Conservation (phyloP, 2,797 vertebrate species). For the Dromococcyx pavoninus region DNA sequence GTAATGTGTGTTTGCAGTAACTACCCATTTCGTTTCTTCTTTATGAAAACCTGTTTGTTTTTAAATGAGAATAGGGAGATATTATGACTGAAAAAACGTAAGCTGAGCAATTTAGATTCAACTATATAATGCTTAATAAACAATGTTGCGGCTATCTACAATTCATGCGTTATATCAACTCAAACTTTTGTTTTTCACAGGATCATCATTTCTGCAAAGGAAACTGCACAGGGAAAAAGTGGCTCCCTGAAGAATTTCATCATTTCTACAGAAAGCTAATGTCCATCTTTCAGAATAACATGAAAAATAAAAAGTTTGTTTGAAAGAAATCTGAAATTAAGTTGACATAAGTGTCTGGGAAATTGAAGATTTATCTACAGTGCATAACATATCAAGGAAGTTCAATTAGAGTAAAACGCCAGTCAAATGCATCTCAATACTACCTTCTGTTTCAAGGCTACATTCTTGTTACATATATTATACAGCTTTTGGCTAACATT, state of each 20-base stretch:
- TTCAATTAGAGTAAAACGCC: background rate
- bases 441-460: background rate
- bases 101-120: background rate
- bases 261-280: background rate
- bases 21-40: background rate
- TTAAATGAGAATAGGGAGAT: background rate
- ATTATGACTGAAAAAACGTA: background rate
- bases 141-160: background rate
- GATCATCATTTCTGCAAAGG: background rate
- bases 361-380: background rate
- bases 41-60: background rate
- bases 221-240: background rate
- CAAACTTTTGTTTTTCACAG: background rate
- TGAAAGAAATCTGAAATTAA: background rate
- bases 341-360: background rate
- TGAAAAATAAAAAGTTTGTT: background rate
- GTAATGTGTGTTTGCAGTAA: background rate
- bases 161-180: background rate
- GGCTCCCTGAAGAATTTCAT: background rate
- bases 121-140: background rate
- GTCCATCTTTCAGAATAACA: background rate
- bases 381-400: background rate
- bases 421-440: background rate
- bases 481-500: background rate
- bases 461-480: background rate